phyloP scores from a whole-genome alignment of 2,113 vertebrate species.

The Bubo bubo region DNA sequence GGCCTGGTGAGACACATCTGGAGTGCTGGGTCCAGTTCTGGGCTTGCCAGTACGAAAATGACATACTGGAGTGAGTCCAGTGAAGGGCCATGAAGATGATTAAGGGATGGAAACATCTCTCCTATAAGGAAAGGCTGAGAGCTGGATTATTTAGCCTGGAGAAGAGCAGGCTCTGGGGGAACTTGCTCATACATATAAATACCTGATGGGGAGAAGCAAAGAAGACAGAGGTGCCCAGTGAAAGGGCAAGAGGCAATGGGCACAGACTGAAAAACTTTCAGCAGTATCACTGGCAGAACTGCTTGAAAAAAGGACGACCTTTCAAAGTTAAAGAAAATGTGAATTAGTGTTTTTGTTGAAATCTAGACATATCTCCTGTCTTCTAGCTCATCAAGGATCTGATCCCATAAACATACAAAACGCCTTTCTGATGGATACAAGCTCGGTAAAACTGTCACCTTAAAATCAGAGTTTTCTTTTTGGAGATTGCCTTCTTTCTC shows the following conservation, averaged over 20 bases:
- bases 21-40: not conserved
- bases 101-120: not conserved
- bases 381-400: not conserved
- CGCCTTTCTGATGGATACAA: not conserved
- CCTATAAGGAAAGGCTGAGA: not conserved
- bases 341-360: not conserved
- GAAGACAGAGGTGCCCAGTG: not conserved
- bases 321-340: not conserved
- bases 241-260: too few relatives aligned
- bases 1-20: not conserved
- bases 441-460: not conserved
- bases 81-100: not conserved
- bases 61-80: not conserved
- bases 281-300: not conserved
- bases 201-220: not conserved
- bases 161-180: not conserved
- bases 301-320: not conserved
- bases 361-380: not conserved
- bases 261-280: not conserved
- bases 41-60: not conserved
- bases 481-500: not conserved
- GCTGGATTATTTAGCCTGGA: not conserved
- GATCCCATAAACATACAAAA: not conserved
- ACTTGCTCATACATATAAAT: too few relatives aligned
- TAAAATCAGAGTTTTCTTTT: not conserved